Evolutionary conservation across 2,113 vertebrate genomes (phyloP).

Genomic region (Dicrurus megarhynchus): DNA sequence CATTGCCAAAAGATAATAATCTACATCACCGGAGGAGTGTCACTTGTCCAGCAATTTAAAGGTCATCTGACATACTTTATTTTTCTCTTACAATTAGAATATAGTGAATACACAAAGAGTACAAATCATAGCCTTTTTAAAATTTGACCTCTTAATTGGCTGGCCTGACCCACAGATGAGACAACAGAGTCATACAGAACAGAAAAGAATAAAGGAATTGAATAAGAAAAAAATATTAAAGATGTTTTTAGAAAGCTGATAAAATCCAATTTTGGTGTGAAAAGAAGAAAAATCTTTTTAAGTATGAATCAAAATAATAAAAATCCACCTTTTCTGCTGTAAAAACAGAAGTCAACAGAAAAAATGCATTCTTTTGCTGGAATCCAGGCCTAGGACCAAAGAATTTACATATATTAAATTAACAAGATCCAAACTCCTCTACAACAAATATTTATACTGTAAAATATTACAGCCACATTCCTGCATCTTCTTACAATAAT

Average conservation of each 20-base stretch:
- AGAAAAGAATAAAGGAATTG: background rate
- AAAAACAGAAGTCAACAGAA: slow-evolving; percentile 9
- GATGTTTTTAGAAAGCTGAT: background rate
- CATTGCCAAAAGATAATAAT: slow-evolving; percentile 58
- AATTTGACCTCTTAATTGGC: background rate
- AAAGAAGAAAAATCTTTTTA: slow-evolving; percentile 4
- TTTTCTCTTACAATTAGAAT: slow-evolving; percentile 30
- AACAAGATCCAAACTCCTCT: slow-evolving; percentile 31
- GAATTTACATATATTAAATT: slow-evolving; percentile 46
- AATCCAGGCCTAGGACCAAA: background rate
- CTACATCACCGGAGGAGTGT: background rate
- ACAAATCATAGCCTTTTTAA: background rate
- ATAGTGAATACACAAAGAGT: background rate
- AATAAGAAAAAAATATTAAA: background rate
- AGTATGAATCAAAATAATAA: background rate
- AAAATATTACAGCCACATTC: slow-evolving; percentile 47
- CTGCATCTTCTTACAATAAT: slow-evolving; percentile 52
- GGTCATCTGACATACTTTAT: slow-evolving; percentile 23
- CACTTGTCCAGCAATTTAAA: slow-evolving; percentile 54
- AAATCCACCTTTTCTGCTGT: slow-evolving; percentile 6
- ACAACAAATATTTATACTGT: slow-evolving; percentile 39
- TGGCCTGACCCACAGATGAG: background rate
- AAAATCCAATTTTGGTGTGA: background rate
- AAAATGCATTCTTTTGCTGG: slow-evolving; percentile 42
- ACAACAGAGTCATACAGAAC: background rate